These are phyloP conservation scores for Boulengerochromis microlepis DNA, from an alignment of 2,113 vertebrate species.

Conservation along the genomic window DNA sequence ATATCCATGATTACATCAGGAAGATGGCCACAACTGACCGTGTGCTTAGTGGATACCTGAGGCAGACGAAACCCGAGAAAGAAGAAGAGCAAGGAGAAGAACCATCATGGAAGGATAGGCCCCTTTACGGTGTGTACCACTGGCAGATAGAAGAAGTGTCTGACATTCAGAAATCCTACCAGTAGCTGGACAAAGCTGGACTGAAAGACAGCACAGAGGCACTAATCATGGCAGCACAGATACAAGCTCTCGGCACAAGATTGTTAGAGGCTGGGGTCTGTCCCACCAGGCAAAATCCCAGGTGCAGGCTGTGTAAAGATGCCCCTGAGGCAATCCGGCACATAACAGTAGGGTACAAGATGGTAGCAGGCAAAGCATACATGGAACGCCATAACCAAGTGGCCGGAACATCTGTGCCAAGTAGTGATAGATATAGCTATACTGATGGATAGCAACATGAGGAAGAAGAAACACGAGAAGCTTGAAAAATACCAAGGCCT, in stretches of 20 bases:
- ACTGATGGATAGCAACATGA: neutral
- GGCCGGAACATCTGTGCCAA: neutral
- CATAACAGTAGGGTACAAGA: neutral
- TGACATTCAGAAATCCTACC: neutral
- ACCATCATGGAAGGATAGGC: neutral
- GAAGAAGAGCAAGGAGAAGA: neutral
- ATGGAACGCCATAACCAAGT: neutral
- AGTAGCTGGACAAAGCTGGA: neutral
- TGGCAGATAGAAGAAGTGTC: neutral
- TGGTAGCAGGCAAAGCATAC: neutral
- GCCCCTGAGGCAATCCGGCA: neutral
- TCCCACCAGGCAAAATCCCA: neutral
- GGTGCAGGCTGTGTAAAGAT: neutral
- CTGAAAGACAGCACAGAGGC: neutral
- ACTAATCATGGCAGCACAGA: neutral
- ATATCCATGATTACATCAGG: neutral
- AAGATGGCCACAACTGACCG: neutral
- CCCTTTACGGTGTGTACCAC: neutral
- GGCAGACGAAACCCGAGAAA: neutral
- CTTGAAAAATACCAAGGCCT: neutral
- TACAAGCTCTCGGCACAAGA: neutral
- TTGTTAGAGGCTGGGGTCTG: neutral
- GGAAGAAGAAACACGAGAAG: neutral
- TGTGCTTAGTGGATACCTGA: neutral
- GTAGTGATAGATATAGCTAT: neutral